phyloP scores from a whole-genome alignment of 1,140 invertebrate genomes.

The Notospermus geniculatus region DNA sequence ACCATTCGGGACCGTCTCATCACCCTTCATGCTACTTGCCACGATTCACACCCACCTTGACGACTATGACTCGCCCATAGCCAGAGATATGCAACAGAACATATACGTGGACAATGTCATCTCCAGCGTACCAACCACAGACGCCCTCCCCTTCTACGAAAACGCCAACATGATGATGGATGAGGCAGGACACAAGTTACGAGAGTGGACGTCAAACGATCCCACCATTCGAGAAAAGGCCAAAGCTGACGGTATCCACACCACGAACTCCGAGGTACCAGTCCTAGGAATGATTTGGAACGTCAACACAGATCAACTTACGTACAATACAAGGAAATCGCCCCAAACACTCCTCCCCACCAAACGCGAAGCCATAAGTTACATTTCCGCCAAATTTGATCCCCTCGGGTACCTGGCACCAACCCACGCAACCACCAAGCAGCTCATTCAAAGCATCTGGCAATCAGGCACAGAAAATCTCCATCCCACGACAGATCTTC shows the following conservation, averaged over 20 bases:
- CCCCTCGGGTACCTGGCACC: not conserved
- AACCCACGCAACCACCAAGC: not conserved
- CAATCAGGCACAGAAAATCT: not conserved
- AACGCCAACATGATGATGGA: not conserved
- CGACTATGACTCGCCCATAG: not conserved
- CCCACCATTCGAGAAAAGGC: not conserved
- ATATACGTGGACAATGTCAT: conserved; percentile 6
- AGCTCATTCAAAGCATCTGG: not conserved
- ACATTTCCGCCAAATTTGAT: not conserved
- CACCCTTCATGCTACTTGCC: not conserved
- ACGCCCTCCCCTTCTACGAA: not conserved
- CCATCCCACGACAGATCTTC: not conserved
- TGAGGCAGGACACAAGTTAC: not conserved
- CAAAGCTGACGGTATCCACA: not conserved
- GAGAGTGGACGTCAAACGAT: not conserved
- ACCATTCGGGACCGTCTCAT: not conserved
- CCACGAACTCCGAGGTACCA: not conserved
- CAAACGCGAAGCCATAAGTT: conserved; percentile 2
- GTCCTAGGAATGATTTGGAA: not conserved
- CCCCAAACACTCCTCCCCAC: not conserved
- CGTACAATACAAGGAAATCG: not conserved
- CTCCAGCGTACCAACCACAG: not conserved
- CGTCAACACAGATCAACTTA: not conserved
- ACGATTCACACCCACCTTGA: not conserved
- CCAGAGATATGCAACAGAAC: not conserved